These are phyloP conservation scores for Ornithoptera priamus DNA, from an alignment of 2,888 invertebrate species.

Conservation along the genomic window DNA sequence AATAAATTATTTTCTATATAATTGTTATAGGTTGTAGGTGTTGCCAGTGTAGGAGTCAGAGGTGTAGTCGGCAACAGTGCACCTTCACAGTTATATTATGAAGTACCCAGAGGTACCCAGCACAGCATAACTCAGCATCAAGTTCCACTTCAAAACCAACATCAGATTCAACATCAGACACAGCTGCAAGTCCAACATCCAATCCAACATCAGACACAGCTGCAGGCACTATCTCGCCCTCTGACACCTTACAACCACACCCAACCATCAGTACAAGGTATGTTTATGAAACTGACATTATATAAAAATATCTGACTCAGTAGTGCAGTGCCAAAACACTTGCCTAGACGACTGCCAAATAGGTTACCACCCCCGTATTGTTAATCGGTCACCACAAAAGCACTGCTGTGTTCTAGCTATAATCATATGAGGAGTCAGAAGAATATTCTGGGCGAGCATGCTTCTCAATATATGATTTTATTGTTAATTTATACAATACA, in stretches of 20 bases:
- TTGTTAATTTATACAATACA: no score
- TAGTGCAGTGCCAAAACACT: no score
- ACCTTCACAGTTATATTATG: constrained; percentile 71
- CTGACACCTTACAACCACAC: constrained; percentile 34
- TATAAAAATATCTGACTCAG: background rate
- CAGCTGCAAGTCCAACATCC: constrained; percentile 29
- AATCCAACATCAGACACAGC: constrained; percentile 34
- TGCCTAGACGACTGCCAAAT: no score
- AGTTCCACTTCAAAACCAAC: constrained; percentile 24
- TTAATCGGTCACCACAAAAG: no score
- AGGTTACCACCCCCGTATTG: no score
- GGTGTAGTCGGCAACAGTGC: constrained; percentile 70
- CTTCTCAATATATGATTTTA: no score
- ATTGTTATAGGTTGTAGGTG: constrained; percentile 58
- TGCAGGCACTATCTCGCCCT: constrained; percentile 29
- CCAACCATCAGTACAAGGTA: constrained; percentile 34
- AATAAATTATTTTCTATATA: background rate
- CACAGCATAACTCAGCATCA: constrained; percentile 31
- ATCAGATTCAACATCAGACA: constrained; percentile 16
- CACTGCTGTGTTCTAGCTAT: no score
- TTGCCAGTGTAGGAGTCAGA: constrained; percentile 61
- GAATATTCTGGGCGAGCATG: no score
- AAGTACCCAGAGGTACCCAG: constrained; percentile 54
- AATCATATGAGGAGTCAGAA: no score
- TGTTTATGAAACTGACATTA: background rate